phyloP scores from a whole-genome alignment of 1,140 invertebrate genomes.

The Andrena cerasifolii region DNA sequence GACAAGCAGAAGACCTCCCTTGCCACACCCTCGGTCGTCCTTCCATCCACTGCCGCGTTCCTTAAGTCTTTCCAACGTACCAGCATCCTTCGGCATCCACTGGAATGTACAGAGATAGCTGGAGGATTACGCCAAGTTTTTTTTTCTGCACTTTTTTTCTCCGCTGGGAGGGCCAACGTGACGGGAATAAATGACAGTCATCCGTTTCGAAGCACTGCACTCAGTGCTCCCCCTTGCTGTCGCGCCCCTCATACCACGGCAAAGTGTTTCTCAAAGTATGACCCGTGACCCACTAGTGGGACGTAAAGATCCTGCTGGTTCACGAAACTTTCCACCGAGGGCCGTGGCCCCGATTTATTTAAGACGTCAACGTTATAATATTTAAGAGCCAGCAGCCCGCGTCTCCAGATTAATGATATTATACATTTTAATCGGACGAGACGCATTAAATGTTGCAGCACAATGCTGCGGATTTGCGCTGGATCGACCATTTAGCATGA shows the following conservation, averaged over 20 bases:
- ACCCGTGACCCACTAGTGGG: background rate
- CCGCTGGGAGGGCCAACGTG: constrained; percentile 69
- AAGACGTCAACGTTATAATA: no score
- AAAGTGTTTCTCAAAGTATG: constrained; percentile 22
- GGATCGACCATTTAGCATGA: no score
- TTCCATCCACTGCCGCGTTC: constrained; percentile 60
- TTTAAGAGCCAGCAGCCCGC: no score
- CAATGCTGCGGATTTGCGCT: no score
- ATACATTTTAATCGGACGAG: no score
- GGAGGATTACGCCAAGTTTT: constrained; percentile 73
- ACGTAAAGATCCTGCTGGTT: background rate
- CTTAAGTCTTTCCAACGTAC: constrained; percentile 30
- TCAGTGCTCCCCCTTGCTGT: constrained; percentile 17
- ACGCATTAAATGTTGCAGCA: no score
- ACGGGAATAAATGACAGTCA: constrained; percentile 78
- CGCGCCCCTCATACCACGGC: background rate
- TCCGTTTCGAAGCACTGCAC: constrained; percentile 53
- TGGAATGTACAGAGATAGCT: constrained; percentile 76
- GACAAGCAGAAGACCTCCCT: constrained; percentile 47
- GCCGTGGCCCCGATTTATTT: no score
- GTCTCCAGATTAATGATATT: no score
- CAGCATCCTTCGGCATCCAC: constrained; percentile 70
- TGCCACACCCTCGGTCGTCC: constrained; percentile 53
- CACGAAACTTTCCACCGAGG: no score
- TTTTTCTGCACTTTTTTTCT: constrained; percentile 69